Percentiles rank a stretch among this genome's conserved stretches.
These are phyloP conservation scores for Hycleus cichorii DNA, from an alignment of 1,140 invertebrate genomes.

Conservation along the genomic window DNA sequence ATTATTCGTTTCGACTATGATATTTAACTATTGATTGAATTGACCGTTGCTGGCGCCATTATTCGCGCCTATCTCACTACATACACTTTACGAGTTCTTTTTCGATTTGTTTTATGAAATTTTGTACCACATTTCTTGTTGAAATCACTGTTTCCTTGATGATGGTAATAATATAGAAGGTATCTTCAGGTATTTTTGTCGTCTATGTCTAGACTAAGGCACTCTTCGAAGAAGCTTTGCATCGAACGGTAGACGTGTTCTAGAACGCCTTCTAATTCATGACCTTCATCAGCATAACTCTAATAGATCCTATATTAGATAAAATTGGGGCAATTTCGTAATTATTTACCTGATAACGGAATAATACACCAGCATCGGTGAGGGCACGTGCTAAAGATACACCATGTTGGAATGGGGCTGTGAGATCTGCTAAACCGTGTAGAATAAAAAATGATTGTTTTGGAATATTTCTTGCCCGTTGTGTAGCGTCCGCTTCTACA, in stretches of 20 bases:
- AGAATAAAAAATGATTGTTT: conserved; percentile 80
- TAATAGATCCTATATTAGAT: conserved; percentile 39
- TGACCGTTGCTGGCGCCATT: not conserved
- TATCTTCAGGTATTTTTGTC: conserved; percentile 31
- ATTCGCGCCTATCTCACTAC: no score
- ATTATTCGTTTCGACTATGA: conserved; percentile 14
- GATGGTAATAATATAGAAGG: conserved; percentile 1
- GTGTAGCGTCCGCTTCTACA: conserved; percentile 82
- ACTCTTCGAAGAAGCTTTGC: conserved; percentile 77
- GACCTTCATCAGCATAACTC: conserved; percentile 79
- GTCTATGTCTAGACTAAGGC: conserved; percentile 70
- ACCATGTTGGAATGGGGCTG: conserved; percentile 87
- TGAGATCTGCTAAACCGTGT: conserved; percentile 84
- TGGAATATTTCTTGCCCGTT: conserved; percentile 75
- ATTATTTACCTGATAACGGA: conserved; percentile 74
- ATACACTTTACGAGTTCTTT: no score
- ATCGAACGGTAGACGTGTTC: conserved; percentile 79
- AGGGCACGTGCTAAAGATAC: conserved; percentile 81
- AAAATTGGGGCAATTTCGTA: not conserved
- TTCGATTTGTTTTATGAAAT: no score
- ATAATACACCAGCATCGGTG: conserved; percentile 76
- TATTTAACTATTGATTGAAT: conserved; percentile 18
- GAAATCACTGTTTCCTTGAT: not conserved
- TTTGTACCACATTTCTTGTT: no score
- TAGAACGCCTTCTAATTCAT: conserved; percentile 65